phyloP scores from a whole-genome alignment of 2,888 invertebrate genomes.

The Platypus cylindrus region DNA sequence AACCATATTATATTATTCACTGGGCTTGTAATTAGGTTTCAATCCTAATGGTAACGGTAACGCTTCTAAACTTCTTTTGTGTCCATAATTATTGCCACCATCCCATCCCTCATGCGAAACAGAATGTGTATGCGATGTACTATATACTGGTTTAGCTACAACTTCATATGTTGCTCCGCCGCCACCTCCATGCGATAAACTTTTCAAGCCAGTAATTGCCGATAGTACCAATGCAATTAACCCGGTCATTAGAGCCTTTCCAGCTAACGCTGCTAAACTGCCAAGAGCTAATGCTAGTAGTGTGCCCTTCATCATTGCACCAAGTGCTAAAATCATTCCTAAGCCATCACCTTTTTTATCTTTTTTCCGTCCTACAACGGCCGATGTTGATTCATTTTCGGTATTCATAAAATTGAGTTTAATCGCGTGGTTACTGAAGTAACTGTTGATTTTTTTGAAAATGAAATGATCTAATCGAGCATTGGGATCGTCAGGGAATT shows the following conservation, averaged over 20 bases:
- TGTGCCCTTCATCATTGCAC: slow-evolving; percentile 49
- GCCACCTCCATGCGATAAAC: slow-evolving; percentile 36
- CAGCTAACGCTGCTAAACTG: slow-evolving; percentile 57
- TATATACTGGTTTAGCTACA: slow-evolving; percentile 40
- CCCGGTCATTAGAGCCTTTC: slow-evolving; percentile 67
- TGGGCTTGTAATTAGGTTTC: slow-evolving; percentile 4
- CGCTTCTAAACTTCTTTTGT: slow-evolving; percentile 10
- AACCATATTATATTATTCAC: too few relatives aligned
- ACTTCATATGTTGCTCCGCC: slow-evolving; percentile 66
- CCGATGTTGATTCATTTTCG: slow-evolving; percentile 34
- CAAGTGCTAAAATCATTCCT: slow-evolving; percentile 34
- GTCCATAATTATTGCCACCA: slow-evolving; percentile 11
- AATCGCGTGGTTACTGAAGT: slow-evolving; percentile 56
- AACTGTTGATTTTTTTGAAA: slow-evolving; percentile 49
- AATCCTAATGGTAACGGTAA: slow-evolving; percentile 11
- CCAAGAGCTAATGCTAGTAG: slow-evolving; percentile 57
- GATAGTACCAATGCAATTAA: slow-evolving; percentile 62
- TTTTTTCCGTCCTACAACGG: slow-evolving; percentile 27
- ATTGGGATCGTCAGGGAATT: slow-evolving; percentile 59
- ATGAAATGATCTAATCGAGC: slow-evolving; percentile 59
- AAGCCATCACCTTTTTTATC: slow-evolving; percentile 34
- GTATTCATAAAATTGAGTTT: slow-evolving; percentile 44
- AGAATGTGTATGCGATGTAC: slow-evolving; percentile 10
- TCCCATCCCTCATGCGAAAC: slow-evolving; percentile 12
- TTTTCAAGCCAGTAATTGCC: slow-evolving; percentile 42